Evolutionary conservation across 2,113 vertebrate genomes (phyloP).

Genomic region (Megaleporinus macrocephalus): DNA sequence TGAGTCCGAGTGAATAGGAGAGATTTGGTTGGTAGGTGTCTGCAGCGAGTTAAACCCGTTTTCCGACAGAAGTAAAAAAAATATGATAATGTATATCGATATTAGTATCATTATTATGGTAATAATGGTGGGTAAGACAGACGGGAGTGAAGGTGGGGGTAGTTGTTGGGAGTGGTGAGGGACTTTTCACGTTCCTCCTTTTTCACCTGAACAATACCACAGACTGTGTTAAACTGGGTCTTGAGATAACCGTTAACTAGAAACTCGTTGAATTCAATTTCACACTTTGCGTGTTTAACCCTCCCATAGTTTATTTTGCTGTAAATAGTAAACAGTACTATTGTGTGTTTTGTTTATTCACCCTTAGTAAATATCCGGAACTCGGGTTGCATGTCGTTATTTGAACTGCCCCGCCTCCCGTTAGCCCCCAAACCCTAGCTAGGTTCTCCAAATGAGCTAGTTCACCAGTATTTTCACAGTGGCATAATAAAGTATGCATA

Average conservation of each 20-base stretch:
- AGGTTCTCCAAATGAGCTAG: too few relatives aligned
- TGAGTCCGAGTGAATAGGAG: background rate
- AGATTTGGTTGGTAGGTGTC: background rate
- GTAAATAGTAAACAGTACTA: too few relatives aligned
- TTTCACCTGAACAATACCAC: constrained; percentile 13
- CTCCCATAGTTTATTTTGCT: too few relatives aligned
- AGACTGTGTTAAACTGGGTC: background rate
- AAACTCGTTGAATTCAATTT: background rate
- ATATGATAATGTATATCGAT: background rate
- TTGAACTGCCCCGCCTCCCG: too few relatives aligned
- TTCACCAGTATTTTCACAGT: too few relatives aligned
- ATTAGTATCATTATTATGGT: background rate
- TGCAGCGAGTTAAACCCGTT: background rate
- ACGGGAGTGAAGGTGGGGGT: background rate
- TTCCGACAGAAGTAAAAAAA: background rate
- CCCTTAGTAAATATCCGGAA: too few relatives aligned
- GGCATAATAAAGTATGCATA: too few relatives aligned
- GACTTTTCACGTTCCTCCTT: constrained; percentile 11
- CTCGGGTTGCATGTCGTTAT: too few relatives aligned
- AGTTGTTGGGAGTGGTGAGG: constrained; percentile 6
- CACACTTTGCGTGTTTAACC: background rate
- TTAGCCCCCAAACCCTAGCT: too few relatives aligned
- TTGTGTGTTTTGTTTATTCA: too few relatives aligned
- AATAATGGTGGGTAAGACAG: too few relatives aligned
- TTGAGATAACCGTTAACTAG: background rate